A percentile compares a stretch with the other conserved stretches of the same genome.
Evolutionary conservation across 2,888 invertebrate genomes (phyloP).

Genomic region (Asteroscopus sphinx): DNA sequence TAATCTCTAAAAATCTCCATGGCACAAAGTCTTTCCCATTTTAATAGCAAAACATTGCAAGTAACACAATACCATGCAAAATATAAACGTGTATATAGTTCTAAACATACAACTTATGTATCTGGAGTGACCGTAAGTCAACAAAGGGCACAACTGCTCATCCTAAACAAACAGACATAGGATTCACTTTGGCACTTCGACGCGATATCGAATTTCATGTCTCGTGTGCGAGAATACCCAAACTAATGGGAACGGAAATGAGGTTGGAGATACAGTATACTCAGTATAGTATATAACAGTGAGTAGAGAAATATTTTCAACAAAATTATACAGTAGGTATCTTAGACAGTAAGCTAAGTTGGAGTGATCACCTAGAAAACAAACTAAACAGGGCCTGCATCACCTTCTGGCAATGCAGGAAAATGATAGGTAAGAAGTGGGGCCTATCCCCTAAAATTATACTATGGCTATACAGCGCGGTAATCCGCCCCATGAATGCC

Average conservation of each 20-base stretch:
- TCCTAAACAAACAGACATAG: constrained; percentile 53
- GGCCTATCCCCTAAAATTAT: too few species aligned
- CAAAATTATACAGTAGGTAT: too few species aligned
- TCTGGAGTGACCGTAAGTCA: constrained; percentile 25
- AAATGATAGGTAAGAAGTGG: too few species aligned
- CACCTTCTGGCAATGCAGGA: too few species aligned
- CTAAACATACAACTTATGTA: constrained; percentile 23
- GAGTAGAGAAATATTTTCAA: neutral
- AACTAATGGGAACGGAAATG: constrained; percentile 15
- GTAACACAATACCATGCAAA: neutral
- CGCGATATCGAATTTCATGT: constrained; percentile 43
- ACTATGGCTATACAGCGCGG: too few species aligned
- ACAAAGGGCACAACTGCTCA: constrained; percentile 40
- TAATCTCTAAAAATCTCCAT: too few species aligned
- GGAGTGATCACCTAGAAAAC: too few species aligned
- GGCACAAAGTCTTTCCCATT: neutral
- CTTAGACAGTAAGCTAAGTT: too few species aligned
- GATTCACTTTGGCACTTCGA: constrained; percentile 46
- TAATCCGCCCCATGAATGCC: too few species aligned
- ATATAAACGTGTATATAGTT: neutral
- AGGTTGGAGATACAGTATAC: constrained; percentile 5
- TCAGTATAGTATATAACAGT: too few species aligned
- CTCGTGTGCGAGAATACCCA: constrained; percentile 34
- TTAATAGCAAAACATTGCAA: neutral
- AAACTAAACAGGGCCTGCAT: too few species aligned